These are phyloP conservation scores for Scaptomyza graminum DNA, from an alignment of 1,140 invertebrate genomes.

Conservation along the genomic window DNA sequence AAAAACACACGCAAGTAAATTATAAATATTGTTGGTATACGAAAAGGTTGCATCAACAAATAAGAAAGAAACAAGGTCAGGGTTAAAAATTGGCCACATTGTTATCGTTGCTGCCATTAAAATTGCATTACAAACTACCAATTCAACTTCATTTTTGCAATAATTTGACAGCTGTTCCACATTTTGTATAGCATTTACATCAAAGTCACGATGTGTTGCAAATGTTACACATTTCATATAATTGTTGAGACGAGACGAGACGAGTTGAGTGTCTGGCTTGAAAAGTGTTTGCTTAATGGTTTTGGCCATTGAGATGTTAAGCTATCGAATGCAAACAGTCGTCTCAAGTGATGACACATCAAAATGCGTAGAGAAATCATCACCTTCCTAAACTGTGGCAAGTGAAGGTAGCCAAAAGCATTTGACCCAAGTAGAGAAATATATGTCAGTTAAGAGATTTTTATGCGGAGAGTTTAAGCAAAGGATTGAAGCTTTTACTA, in stretches of 20 bases:
- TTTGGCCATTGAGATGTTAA: constrained; percentile 53
- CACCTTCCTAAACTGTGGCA: constrained; percentile 16
- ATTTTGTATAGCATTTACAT: constrained; percentile 61
- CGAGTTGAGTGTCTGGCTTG: constrained; percentile 10
- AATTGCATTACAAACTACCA: constrained; percentile 49
- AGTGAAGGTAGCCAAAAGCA: background rate
- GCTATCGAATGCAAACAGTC: constrained; percentile 29
- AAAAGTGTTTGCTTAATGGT: constrained; percentile 51
- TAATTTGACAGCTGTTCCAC: constrained; percentile 62
- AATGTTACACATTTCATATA: constrained; percentile 58
- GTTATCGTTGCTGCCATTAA: constrained; percentile 45
- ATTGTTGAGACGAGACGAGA: constrained; percentile 27
- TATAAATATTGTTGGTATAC: background rate
- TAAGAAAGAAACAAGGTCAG: too few species aligned
- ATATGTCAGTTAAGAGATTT: too few species aligned
- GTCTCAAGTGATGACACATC: constrained; percentile 67
- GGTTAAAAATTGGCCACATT: constrained; percentile 42
- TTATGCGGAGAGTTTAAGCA: background rate
- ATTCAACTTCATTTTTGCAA: constrained; percentile 11
- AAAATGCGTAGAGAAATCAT: constrained; percentile 39
- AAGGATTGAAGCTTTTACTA: background rate
- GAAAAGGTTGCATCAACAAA: constrained; percentile 30
- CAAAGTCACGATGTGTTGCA: constrained; percentile 55
- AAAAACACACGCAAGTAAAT: constrained; percentile 55
- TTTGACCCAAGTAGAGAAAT: background rate